These are phyloP conservation scores for Plectrocnemia conspersa DNA, from an alignment of 1,140 invertebrate species.

Conservation along the genomic window DNA sequence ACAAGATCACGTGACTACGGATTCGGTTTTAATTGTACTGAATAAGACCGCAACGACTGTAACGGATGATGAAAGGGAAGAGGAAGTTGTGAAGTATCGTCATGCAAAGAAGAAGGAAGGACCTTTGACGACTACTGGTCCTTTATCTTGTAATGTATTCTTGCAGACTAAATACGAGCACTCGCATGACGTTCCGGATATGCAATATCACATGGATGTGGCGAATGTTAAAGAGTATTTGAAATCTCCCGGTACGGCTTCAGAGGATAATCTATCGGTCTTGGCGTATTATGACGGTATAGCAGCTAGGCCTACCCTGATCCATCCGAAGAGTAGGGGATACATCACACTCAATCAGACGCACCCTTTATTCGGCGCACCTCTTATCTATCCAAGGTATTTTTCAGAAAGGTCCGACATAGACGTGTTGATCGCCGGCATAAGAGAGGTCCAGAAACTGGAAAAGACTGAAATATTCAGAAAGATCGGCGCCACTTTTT, in stretches of 20 bases:
- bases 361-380: constrained; percentile 67
- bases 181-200: constrained; percentile 53
- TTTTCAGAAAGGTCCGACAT: constrained; percentile 61
- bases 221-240: constrained; percentile 48
- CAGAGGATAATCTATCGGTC: constrained; percentile 47
- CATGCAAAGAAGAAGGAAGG: constrained; percentile 42
- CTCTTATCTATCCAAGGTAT: constrained; percentile 78
- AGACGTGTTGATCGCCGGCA: constrained; percentile 56
- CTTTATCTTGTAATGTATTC: constrained; percentile 50
- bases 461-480: constrained; percentile 57
- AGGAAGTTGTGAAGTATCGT: constrained; percentile 52
- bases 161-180: constrained; percentile 51
- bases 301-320: constrained; percentile 53
- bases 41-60: constrained; percentile 51
- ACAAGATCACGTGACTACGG: constrained; percentile 67
- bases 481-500: constrained; percentile 53
- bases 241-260: constrained; percentile 49
- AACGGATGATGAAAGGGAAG: constrained; percentile 41
- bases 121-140: constrained; percentile 50
- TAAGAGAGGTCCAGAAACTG: constrained; percentile 53
- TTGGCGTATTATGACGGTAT: constrained; percentile 52
- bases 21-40: constrained; percentile 52
- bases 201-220: constrained; percentile 61
- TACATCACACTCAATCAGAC: constrained; percentile 59
- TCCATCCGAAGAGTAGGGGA: constrained; percentile 69